A percentile compares a stretch with the other conserved stretches of the same genome.
These are phyloP conservation scores for Hermetia illucens DNA, from an alignment of 1,140 invertebrate species.

Conservation along the genomic window DNA sequence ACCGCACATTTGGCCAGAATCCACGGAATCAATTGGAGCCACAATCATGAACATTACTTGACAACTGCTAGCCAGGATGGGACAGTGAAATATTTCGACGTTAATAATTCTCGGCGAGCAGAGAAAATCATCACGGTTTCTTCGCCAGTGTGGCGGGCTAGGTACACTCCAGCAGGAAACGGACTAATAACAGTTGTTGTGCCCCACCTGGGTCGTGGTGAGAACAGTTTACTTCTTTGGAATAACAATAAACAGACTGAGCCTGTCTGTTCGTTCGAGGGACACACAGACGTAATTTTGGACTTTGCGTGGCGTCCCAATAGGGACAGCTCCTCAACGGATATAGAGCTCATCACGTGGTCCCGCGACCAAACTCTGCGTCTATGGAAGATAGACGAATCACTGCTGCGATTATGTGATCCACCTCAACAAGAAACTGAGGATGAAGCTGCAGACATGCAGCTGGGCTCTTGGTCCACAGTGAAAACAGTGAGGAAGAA, in stretches of 20 bases:
- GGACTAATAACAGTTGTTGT: constrained; percentile 82
- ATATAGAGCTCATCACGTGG: constrained; percentile 81
- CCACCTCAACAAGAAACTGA: constrained; percentile 34
- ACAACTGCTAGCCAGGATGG: constrained; percentile 91
- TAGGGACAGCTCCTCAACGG: constrained; percentile 19
- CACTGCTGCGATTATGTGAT: constrained; percentile 56
- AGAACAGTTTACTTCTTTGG: constrained; percentile 73
- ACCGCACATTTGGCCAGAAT: constrained; percentile 83
- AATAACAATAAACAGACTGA: constrained; percentile 51
- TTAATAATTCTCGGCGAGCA: constrained; percentile 62
- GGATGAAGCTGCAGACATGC: constrained; percentile 27
- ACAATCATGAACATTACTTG: constrained; percentile 66
- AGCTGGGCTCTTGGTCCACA: too few species aligned
- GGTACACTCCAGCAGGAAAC: constrained; percentile 86
- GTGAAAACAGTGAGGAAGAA: too few species aligned
- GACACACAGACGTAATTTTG: constrained; percentile 84
- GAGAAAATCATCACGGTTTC: constrained; percentile 71
- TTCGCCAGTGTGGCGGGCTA: constrained; percentile 85
- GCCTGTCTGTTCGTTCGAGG: constrained; percentile 77
- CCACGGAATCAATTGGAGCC: constrained; percentile 88
- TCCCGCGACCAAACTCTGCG: constrained; percentile 84
- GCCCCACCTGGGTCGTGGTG: constrained; percentile 59
- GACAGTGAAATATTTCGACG: constrained; percentile 90
- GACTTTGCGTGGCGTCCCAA: constrained; percentile 86
- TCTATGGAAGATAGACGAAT: constrained; percentile 78